Percentiles rank a stretch among this genome's conserved stretches.
Conservation (phyloP, 2,797 vertebrate genomes). For the Morus bassanus region DNA sequence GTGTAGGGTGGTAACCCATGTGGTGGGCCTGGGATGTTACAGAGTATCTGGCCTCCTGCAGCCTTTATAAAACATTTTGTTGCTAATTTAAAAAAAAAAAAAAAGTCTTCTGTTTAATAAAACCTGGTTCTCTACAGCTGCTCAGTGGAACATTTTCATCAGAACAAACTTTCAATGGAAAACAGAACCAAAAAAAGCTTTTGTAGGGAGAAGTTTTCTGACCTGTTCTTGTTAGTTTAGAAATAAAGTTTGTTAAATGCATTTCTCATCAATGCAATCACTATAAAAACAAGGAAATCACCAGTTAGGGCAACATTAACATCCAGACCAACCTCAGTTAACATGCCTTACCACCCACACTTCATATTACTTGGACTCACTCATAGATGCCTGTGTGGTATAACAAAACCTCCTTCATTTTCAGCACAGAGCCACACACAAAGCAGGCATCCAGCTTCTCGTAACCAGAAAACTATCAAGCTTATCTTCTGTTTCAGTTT, state of each 20-base stretch:
- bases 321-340: constrained; percentile 30
- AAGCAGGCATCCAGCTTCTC: background rate
- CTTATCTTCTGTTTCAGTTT: background rate
- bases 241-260: background rate
- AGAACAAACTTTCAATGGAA: background rate
- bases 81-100: background rate
- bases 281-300: constrained; percentile 38
- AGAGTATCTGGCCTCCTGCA: background rate
- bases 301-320: background rate
- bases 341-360: constrained; percentile 28
- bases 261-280: constrained; percentile 33
- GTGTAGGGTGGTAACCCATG: background rate
- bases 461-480: background rate
- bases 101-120: background rate
- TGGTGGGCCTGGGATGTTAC: background rate
- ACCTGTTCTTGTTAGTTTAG: background rate
- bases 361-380: background rate
- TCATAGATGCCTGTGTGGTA: background rate
- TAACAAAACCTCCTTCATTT: constrained; percentile 26
- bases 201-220: background rate
- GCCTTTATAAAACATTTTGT: background rate
- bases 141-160: background rate
- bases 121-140: background rate
- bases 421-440: constrained; percentile 25
- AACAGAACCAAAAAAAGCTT: background rate